Evolutionary conservation across 2,888 invertebrate genomes (phyloP), one percentile per base, ranked within the genome.

Genomic region (Ectemnius continuus): DNA sequence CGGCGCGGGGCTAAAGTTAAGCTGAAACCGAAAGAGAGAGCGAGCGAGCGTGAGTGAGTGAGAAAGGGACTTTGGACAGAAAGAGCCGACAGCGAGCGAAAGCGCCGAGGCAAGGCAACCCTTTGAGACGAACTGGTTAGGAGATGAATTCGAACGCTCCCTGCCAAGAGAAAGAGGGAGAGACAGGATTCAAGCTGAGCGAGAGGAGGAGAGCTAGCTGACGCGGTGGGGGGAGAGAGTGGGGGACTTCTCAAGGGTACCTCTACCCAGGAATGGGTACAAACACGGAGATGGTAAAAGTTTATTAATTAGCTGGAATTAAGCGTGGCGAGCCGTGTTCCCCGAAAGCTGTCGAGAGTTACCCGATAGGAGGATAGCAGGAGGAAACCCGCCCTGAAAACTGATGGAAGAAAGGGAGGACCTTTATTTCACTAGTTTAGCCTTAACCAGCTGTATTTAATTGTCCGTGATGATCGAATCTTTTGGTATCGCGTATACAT

Each of bases 301-400:
- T 88, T 88, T 88, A 88, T 88, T 88, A 88, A 88, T 88, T 88
- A 88, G 87, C 87, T 80, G 82, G 86, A 87, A 88, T 88, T 87
- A 87, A 86, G 85, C 84, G 84, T 83, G 79, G 84, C 82, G 70
- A 73, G 70, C 63, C 67, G 67, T 75, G 82, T 80, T 79, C 73
- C 67, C 57, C 16, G 52, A 52, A 63, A 59, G 58, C 57, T 52
- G 62, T 47, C 45, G 70, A 64, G 72, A 69, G 70, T 78, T 69
- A 60, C 71, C 67, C 73, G 48, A 52, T 16, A 52, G 52, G 13
- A 4, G 52, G 52, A 52, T 5, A 16, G 16, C 16, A 14, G n/a
- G n/a, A 52, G 52, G 52, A 16, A 16, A 14, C 16, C 52, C 52
- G 14, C 52, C 16, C n/a, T 11, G 52, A 78, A 26, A 47, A 72